Percentiles rank a stretch among this genome's conserved stretches.
Conservation (phyloP, 2,113 vertebrate genomes). For the Clarias batrachus region DNA sequence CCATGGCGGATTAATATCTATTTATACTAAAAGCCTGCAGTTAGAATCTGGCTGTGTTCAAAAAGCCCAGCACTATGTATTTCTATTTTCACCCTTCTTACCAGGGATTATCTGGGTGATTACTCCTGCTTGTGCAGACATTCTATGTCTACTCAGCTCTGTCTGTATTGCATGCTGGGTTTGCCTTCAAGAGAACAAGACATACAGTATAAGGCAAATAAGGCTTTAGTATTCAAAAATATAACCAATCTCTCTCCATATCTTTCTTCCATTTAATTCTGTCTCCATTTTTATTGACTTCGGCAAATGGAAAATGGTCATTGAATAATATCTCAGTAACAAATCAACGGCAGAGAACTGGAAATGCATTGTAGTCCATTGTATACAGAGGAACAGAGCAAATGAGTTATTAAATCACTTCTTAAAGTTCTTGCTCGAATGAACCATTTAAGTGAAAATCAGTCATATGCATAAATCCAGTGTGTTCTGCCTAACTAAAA, state of each 20-base stretch:
- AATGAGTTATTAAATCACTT: neutral
- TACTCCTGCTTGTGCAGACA: slow-evolving; percentile 33
- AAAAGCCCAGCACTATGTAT: slow-evolving; percentile 26
- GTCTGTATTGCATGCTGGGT: neutral
- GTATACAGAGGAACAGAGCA: neutral
- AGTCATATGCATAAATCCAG: neutral
- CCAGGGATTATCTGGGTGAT: slow-evolving; percentile 53
- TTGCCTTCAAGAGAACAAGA: neutral
- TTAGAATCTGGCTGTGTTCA: slow-evolving; percentile 25
- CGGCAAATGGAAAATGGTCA: neutral
- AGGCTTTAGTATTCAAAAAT: neutral
- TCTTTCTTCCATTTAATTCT: neutral
- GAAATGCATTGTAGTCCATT: neutral
- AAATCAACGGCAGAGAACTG: neutral
- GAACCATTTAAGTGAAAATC: slow-evolving; percentile 2
- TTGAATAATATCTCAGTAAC: neutral
- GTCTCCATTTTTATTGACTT: neutral
- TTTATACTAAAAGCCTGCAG: neutral
- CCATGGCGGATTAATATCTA: neutral
- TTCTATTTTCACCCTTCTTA: slow-evolving; percentile 57
- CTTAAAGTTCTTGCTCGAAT: neutral
- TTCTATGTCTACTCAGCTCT: slow-evolving; percentile 12
- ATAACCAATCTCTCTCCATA: neutral
- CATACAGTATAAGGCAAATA: neutral
- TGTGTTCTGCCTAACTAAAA: neutral